Conservation (phyloP, 2,797 vertebrate species). For the Telmatherina bonti region DNA sequence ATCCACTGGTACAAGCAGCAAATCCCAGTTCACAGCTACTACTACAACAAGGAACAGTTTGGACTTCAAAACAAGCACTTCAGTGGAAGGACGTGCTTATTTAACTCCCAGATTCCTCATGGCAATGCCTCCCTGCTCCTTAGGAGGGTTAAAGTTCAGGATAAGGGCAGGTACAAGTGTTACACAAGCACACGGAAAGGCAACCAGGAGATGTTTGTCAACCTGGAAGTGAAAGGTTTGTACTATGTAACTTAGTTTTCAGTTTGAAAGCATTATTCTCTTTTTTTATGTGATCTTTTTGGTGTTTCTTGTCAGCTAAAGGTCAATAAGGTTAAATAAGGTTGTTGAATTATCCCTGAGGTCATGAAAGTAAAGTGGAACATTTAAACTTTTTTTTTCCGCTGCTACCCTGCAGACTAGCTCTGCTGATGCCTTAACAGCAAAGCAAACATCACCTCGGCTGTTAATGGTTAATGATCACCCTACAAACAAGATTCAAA, state of each 20-base stretch:
- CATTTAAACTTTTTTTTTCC: conserved; percentile 35
- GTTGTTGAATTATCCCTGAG: conserved; percentile 29
- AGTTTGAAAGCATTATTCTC: neutral
- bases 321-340: neutral
- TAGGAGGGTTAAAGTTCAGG: conserved; percentile 80
- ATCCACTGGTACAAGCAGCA: conserved; percentile 87
- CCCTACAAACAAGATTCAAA: neutral
- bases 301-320: neutral
- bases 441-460: conserved; percentile 8
- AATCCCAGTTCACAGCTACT: conserved; percentile 86
- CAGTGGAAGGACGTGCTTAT: conserved; percentile 83
- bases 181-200: conserved; percentile 83
- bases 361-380: conserved; percentile 48
- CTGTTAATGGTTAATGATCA: neutral
- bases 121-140: conserved; percentile 89
- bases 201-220: conserved; percentile 74
- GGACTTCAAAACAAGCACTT: conserved; percentile 81
- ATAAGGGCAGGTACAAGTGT: conserved; percentile 85
- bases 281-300: neutral
- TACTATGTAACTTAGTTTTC: neutral
- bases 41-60: conserved; percentile 82
- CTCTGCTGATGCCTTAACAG: conserved; percentile 10
- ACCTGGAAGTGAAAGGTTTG: conserved; percentile 84
- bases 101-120: conserved; percentile 80
- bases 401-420: conserved; percentile 1